Evolutionary conservation across 2,888 invertebrate species (phyloP).

Genomic region (Trileptium ribeirensis): DNA sequence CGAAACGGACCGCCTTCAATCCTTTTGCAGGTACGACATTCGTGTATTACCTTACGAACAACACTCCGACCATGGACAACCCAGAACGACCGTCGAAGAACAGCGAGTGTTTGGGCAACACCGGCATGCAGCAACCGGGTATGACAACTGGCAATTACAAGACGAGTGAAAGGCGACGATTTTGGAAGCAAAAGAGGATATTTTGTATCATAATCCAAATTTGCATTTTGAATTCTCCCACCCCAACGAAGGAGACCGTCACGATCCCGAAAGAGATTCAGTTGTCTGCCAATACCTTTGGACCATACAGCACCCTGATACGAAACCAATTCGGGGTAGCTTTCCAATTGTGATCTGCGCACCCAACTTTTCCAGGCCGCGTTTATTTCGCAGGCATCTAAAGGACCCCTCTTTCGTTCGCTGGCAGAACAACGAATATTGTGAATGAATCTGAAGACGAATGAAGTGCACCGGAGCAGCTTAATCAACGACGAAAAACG

Average conservation of each 20-base stretch:
- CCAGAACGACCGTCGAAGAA: not conserved
- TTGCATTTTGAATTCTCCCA: not conserved
- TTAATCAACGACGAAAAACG: not conserved
- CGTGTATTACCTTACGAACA: not conserved
- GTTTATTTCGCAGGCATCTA: not conserved
- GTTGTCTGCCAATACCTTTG: not conserved
- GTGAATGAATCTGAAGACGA: not conserved
- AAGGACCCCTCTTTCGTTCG: not conserved
- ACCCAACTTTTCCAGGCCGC: not conserved
- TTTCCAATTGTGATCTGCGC: not conserved
- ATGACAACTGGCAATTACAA: not conserved
- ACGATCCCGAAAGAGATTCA: not conserved
- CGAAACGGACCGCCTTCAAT: not conserved
- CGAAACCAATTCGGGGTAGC: not conserved
- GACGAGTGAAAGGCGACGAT: not conserved
- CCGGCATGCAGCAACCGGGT: constrained; percentile 1
- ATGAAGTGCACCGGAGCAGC: not conserved
- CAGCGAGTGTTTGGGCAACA: not conserved
- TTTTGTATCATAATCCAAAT: not conserved
- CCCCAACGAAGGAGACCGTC: not conserved
- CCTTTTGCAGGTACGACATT: not conserved
- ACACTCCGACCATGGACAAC: not conserved
- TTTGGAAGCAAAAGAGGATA: not conserved
- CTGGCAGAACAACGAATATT: not conserved
- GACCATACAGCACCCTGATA: not conserved